phyloP scores from a whole-genome alignment of 2,113 vertebrate genomes.

The Fregata magnificens region DNA sequence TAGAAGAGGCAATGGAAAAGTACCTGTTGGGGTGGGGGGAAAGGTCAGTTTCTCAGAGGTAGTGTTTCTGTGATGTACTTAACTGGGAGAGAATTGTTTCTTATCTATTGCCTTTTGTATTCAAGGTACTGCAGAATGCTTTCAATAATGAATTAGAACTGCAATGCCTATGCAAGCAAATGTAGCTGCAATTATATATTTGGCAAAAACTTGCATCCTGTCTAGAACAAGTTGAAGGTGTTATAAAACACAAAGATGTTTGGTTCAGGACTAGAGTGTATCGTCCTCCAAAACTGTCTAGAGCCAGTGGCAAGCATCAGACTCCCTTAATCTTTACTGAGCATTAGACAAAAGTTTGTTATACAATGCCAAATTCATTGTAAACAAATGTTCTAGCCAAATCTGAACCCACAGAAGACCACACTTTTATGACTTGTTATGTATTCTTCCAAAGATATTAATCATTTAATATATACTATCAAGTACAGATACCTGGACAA shows the following conservation, averaged over 20 bases:
- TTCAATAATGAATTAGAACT: neutral
- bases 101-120: neutral
- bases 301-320: neutral
- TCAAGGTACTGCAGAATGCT: neutral
- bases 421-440: neutral
- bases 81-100: neutral
- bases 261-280: neutral
- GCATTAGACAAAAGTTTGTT: neutral
- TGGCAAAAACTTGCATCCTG: neutral
- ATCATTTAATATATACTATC: neutral
- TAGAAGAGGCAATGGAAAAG: neutral
- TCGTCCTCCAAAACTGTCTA: slow-evolving; percentile 13
- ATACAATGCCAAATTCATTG: neutral
- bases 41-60: neutral
- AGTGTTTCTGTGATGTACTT: neutral
- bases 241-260: neutral
- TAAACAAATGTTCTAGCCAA: neutral
- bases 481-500: neutral
- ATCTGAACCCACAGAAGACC: neutral
- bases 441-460: neutral
- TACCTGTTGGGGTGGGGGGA: neutral
- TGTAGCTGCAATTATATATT: neutral
- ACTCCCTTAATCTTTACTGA: neutral
- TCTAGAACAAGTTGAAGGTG: neutral
- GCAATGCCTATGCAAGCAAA: neutral